Evolutionary conservation across 2,888 invertebrate species (phyloP).

Genomic region (Watsonalla cultraria): DNA sequence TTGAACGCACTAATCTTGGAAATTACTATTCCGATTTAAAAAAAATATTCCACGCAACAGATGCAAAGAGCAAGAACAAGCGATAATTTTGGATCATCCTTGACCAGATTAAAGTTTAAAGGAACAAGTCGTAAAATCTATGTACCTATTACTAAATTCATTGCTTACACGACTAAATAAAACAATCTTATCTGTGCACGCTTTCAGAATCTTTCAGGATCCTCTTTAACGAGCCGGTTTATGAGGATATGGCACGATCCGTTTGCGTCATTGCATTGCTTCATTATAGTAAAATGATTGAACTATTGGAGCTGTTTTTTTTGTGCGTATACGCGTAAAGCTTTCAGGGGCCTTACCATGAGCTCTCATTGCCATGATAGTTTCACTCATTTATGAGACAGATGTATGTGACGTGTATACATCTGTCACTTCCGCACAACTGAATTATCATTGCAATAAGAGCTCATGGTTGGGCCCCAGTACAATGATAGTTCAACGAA

Average conservation of each 20-base stretch:
- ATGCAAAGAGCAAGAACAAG: constrained; percentile 22
- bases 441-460: no score
- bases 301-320: no score
- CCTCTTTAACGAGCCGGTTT: constrained; percentile 1
- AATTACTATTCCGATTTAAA: no score
- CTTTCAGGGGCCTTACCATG: no score
- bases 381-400: no score
- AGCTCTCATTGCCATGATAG: no score
- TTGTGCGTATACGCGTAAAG: no score
- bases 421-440: no score
- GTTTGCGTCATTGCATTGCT: constrained; percentile 6
- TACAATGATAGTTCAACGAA: neutral
- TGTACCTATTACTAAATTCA: constrained; percentile 15
- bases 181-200: neutral
- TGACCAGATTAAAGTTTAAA: constrained; percentile 17
- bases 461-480: no score
- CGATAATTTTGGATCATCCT: constrained; percentile 16
- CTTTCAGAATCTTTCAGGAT: neutral
- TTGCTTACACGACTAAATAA: constrained; percentile 8
- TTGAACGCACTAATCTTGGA: no score
- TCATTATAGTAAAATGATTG: neutral
- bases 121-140: constrained; percentile 18
- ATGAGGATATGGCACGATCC: neutral
- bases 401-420: no score
- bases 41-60: neutral